Base-by-base conservation (phyloP, 2,888 invertebrate genomes). In the Idaea straminata region DNA sequence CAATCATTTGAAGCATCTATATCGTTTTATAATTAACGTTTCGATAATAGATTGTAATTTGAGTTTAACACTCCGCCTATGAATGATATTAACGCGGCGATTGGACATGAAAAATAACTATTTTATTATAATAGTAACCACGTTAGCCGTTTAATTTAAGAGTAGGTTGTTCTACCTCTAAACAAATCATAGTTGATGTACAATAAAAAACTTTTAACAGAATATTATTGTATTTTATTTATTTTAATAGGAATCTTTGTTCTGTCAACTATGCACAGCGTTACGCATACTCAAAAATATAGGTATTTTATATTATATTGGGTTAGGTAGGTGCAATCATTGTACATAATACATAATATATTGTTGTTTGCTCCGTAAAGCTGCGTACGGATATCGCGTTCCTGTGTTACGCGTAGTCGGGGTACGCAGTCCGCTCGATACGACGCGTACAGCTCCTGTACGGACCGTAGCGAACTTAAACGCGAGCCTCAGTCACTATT, bases 121-220 rank as follows among this genome's bases (percentile, higher is more conserved):
- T 86, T 85, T 85, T 85, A 86, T 81, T 81, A 80, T 78, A 74
- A 81, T 84, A 85, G 86, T 87, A 83, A 84, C 25, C 88, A 85
- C 82, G 81, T 87, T 89, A 89, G 89, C 87, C 83, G 87, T 89
- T 86, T 90, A 88, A 83, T 89, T 87, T 91, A 90, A 89, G 87
- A 86, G 91, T 91, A 92, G 91, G 89, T 88, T 90, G 91, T 90
- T 91, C 92, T 92, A 92, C 92, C 92, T 92, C 92, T 91, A 91
- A 91, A 91, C 86, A 88, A 89, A 88, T 83, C 83, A 91, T 92
- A 92, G 90, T 92, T 90, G 92, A 91, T 92, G 91, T 92, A 91
- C 90, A 91, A 91, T 89, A 89, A 90, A n/a, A 47, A 91, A 90
- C 91, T 89, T 91, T 92, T 91, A 91, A 91, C 91, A 90, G 85